Percentiles rank a stretch among this genome's conserved stretches.
phyloP scores from a whole-genome alignment of 2,797 vertebrate species.

The Cynopterus sphinx region DNA sequence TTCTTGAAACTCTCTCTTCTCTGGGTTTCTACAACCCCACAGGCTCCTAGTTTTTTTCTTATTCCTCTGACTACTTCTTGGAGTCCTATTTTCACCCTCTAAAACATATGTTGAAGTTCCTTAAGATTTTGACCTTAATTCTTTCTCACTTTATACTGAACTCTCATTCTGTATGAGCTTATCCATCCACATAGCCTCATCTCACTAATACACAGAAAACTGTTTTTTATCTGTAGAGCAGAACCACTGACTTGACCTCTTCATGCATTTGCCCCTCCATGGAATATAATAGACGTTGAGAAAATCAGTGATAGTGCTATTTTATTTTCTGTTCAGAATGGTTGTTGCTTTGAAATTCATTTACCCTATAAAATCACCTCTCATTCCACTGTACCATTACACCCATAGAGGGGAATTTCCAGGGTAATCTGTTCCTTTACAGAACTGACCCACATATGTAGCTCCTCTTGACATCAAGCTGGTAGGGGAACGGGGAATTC shows the following conservation, averaged over 20 bases:
- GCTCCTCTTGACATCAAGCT: slow-evolving; percentile 38
- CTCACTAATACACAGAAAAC: background rate
- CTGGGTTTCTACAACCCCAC: background rate
- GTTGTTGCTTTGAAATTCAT: background rate
- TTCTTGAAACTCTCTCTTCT: background rate
- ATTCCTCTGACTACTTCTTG: background rate
- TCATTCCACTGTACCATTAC: background rate
- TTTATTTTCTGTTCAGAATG: background rate
- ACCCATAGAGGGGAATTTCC: slow-evolving; percentile 58
- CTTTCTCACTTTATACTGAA: background rate
- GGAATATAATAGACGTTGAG: background rate
- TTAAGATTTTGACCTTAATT: background rate
- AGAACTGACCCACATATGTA: background rate
- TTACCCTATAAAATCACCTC: slow-evolving; percentile 32
- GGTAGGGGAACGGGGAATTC: slow-evolving; percentile 38
- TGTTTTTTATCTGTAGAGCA: background rate
- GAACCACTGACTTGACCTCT: background rate
- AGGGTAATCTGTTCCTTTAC: background rate
- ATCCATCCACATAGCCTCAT: background rate
- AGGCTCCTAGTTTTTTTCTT: background rate
- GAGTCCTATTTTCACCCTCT: background rate
- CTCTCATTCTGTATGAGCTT: background rate
- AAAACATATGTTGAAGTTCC: background rate
- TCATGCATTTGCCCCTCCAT: background rate
- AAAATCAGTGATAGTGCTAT: background rate